These are phyloP conservation scores for Cephalopachus bancanus DNA, from an alignment of 2,797 vertebrate genomes.

Conservation along the genomic window DNA sequence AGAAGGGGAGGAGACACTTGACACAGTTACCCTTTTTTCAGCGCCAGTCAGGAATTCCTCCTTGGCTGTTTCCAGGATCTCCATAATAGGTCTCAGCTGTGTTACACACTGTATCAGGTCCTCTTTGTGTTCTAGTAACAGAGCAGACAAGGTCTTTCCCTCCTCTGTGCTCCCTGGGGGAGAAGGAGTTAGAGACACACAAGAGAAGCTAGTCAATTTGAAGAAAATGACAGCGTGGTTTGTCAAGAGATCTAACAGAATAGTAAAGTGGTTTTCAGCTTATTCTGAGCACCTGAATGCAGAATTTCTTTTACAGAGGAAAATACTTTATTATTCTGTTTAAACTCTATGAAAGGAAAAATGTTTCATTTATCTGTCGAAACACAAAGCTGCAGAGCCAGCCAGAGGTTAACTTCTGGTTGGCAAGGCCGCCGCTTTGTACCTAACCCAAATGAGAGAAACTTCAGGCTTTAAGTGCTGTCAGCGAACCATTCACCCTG, in stretches of 20 bases:
- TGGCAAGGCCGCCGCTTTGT: constrained; percentile 88
- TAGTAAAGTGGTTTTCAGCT: constrained; percentile 83
- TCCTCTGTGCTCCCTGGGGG: constrained; percentile 80
- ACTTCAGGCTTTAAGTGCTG: constrained; percentile 73
- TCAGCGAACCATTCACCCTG: constrained; percentile 49
- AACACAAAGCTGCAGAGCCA: constrained; percentile 88
- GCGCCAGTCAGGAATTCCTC: constrained; percentile 86
- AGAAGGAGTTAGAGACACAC: constrained; percentile 81
- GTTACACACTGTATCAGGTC: constrained; percentile 88
- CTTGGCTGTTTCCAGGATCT: constrained; percentile 90
- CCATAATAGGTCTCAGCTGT: constrained; percentile 88
- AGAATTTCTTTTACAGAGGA: constrained; percentile 84
- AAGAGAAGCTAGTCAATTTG: constrained; percentile 86
- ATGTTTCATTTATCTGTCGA: constrained; percentile 88
- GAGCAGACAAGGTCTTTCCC: constrained; percentile 80
- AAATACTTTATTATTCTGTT: constrained; percentile 90
- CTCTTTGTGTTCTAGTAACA: constrained; percentile 86
- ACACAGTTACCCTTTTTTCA: constrained; percentile 89
- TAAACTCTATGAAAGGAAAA: constrained; percentile 90
- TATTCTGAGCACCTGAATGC: constrained; percentile 81
- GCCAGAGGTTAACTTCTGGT: constrained; percentile 88
- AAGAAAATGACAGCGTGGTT: constrained; percentile 87
- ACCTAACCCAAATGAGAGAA: constrained; percentile 79
- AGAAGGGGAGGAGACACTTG: neutral
- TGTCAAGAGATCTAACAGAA: constrained; percentile 88